Evolutionary conservation across 2,888 invertebrate species (phyloP).

Genomic region (Fabriciana adippe): DNA sequence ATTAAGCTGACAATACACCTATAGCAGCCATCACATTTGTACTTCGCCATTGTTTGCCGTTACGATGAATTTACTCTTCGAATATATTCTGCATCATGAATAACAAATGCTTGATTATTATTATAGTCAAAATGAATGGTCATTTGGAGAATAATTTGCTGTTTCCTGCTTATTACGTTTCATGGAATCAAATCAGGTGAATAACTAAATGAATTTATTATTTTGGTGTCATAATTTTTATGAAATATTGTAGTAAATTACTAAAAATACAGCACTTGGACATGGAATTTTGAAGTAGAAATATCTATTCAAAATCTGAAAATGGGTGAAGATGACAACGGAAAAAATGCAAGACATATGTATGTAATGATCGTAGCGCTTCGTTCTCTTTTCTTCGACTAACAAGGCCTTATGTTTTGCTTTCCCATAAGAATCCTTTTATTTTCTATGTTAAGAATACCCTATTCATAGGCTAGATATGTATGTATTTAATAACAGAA

Average conservation of each 20-base stretch:
- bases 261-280: not conserved
- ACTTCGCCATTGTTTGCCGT: conserved; percentile 23
- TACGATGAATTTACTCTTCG: conserved; percentile 23
- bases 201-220: not conserved
- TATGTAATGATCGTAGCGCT: too few species aligned
- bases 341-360: too few species aligned
- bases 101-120: conserved; percentile 18
- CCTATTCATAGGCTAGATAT: too few species aligned
- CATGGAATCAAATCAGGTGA: not conserved
- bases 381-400: too few species aligned
- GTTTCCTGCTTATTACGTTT: conserved; percentile 6
- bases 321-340: too few species aligned
- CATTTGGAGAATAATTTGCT: conserved; percentile 16
- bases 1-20: conserved; percentile 27
- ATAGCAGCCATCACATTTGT: conserved; percentile 24
- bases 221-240: not conserved
- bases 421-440: not conserved
- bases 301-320: too few species aligned
- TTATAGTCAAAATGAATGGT: conserved; percentile 8
- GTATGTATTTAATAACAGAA: too few species aligned
- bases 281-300: too few species aligned
- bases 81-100: conserved; percentile 13
- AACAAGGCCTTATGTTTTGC: too few species aligned
- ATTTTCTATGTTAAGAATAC: not conserved
- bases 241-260: not conserved